These are phyloP conservation scores for Euphonia xanthogaster DNA, from an alignment of 2,797 vertebrate species.

Conservation along the genomic window DNA sequence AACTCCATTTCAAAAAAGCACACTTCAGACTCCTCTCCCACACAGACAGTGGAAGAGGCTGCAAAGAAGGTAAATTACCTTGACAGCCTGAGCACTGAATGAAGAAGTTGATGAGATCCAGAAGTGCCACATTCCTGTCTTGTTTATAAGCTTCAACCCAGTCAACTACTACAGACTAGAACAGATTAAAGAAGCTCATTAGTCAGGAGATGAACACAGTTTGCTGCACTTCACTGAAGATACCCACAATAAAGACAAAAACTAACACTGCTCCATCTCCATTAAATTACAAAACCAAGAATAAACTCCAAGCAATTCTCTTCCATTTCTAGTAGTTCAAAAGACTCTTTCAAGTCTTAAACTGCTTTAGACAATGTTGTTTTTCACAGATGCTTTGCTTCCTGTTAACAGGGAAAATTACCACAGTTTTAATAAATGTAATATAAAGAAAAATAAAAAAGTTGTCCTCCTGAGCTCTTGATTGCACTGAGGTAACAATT, in stretches of 20 bases:
- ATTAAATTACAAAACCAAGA: background rate
- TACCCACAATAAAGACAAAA: background rate
- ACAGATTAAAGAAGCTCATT: constrained; percentile 15
- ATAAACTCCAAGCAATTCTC: background rate
- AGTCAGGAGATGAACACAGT: background rate
- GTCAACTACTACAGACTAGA: constrained; percentile 87
- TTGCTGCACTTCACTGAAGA: background rate
- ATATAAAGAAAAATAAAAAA: background rate
- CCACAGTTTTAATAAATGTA: background rate
- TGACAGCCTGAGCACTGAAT: constrained; percentile 94
- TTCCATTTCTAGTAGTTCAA: background rate
- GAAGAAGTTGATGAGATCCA: constrained; percentile 94
- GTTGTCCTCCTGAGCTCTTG: background rate
- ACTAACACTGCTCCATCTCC: background rate
- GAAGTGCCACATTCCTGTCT: constrained; percentile 87
- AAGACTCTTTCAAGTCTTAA: background rate
- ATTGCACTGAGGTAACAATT: background rate
- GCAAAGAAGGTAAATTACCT: constrained; percentile 72
- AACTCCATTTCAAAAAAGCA: background rate
- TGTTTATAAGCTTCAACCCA: constrained; percentile 88
- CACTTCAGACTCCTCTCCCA: background rate
- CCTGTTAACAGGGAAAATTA: background rate
- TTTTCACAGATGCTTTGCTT: background rate
- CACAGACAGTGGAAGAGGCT: background rate
- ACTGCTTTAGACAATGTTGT: background rate